Percentiles rank a stretch among this genome's conserved stretches.
These are phyloP conservation scores for Agonopterix alstromeriana DNA, from an alignment of 2,888 invertebrate species.

Conservation along the genomic window DNA sequence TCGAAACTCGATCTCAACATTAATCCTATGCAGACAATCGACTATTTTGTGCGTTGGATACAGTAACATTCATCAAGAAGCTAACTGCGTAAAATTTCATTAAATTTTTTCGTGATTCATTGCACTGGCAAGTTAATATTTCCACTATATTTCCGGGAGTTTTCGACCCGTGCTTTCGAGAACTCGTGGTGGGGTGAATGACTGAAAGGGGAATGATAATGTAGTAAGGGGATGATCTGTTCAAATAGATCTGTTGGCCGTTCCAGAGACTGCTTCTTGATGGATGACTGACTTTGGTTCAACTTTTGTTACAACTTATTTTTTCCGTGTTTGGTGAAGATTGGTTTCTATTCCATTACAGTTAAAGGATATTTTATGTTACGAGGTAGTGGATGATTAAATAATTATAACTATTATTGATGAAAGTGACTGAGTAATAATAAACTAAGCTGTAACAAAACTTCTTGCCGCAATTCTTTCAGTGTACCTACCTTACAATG, in stretches of 20 bases:
- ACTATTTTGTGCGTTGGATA: no score
- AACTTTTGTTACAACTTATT: conserved; percentile 40
- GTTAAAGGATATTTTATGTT: conserved; percentile 40
- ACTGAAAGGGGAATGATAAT: conserved; percentile 55
- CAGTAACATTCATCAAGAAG: no score
- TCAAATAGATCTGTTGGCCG: conserved; percentile 66
- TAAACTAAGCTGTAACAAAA: conserved; percentile 20
- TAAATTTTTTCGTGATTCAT: no score
- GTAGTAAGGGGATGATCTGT: conserved; percentile 66
- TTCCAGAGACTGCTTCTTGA: conserved; percentile 58
- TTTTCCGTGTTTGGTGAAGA: conserved; percentile 18
- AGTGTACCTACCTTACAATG: conserved; percentile 4
- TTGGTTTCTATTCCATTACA: conserved; percentile 4
- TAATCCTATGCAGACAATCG: no score
- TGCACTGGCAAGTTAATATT: no score
- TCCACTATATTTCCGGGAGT: no score
- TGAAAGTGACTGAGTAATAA: conserved; percentile 59
- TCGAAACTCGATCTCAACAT: conserved; percentile 13
- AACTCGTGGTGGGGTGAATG: conserved; percentile 32
- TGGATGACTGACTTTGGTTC: conserved; percentile 63
- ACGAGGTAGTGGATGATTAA: conserved; percentile 31
- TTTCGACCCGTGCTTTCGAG: conserved; percentile 17
- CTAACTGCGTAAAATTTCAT: no score
- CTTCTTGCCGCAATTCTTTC: conserved; percentile 1
- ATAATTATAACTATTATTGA: conserved; percentile 32